Evolutionary conservation across 2,113 vertebrate genomes (phyloP).

Genomic region (Helogale parvula): DNA sequence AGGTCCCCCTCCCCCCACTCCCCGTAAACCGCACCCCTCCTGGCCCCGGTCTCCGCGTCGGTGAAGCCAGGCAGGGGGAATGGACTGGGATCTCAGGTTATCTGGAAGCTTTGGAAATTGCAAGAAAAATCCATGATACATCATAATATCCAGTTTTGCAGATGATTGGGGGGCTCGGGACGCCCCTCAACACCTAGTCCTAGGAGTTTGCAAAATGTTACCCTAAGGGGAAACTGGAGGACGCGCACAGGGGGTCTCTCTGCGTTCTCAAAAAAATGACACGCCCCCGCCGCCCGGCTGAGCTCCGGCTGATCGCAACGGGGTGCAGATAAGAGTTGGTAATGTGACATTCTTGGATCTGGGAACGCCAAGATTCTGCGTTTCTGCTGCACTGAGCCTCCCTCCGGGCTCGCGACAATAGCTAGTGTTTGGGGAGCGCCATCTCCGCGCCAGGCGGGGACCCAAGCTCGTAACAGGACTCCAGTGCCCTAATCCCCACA

Average conservation of each 20-base stretch:
- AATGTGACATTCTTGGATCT: neutral
- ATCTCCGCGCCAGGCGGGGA: fast-evolving
- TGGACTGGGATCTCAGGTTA: neutral
- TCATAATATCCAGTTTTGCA: neutral
- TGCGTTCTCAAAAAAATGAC: neutral
- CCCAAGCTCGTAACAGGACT: neutral
- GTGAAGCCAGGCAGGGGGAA: neutral
- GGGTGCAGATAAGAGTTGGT: neutral
- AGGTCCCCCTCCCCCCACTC: fast-evolving
- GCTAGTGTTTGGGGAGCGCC: fast-evolving
- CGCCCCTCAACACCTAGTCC: neutral
- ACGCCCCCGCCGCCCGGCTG: neutral
- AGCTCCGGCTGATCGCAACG: neutral
- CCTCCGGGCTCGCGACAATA: neutral
- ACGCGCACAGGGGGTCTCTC: neutral
- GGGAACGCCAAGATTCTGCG: neutral
- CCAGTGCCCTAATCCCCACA: too few species aligned
- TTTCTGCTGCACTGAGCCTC: neutral
- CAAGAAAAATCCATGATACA: neutral
- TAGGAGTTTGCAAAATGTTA: neutral
- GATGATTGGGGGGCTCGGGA: neutral
- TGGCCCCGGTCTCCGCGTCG: neutral
- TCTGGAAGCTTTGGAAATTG: neutral
- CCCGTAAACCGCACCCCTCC: neutral
- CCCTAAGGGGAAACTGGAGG: neutral